Conservation (phyloP, 53 echinoderm and acorn worm genomes). For the Paelopatides confundens region DNA sequence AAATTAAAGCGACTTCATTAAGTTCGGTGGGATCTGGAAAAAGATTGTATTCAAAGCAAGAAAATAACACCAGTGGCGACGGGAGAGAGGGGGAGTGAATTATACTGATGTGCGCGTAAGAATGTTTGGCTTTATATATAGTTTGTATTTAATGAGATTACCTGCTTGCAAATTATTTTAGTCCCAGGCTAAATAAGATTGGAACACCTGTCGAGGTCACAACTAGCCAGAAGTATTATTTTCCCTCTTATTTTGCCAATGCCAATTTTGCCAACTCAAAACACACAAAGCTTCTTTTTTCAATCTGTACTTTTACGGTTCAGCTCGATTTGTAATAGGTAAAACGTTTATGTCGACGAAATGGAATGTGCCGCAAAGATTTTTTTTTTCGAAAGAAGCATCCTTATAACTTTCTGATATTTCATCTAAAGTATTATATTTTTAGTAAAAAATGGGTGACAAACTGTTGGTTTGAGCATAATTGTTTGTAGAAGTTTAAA, state of each 20-base stretch:
- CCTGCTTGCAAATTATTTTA: not conserved
- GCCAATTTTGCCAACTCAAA: not conserved
- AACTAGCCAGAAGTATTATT: not conserved
- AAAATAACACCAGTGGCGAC: not conserved
- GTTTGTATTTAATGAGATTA: not conserved
- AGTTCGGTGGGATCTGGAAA: not conserved
- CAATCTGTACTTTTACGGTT: too few relatives aligned
- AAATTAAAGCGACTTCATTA: slow-evolving; percentile 41
- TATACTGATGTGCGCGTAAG: not conserved
- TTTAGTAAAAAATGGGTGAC: too few relatives aligned
- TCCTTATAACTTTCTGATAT: too few relatives aligned
- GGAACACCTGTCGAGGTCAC: not conserved
- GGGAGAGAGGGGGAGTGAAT: not conserved
- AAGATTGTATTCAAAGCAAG: not conserved
- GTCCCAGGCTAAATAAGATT: not conserved
- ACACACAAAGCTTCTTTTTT: too few relatives aligned
- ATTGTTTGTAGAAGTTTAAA: too few relatives aligned
- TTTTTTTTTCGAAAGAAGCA: too few relatives aligned
- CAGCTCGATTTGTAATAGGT: too few relatives aligned
- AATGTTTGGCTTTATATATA: not conserved
- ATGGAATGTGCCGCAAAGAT: too few relatives aligned
- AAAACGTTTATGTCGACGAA: too few relatives aligned
- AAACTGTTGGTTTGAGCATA: too few relatives aligned
- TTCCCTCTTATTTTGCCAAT: too few relatives aligned
- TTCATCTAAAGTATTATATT: too few relatives aligned